phyloP scores from a whole-genome alignment of 2,797 vertebrate species.

The Neomorphus geoffroyi region DNA sequence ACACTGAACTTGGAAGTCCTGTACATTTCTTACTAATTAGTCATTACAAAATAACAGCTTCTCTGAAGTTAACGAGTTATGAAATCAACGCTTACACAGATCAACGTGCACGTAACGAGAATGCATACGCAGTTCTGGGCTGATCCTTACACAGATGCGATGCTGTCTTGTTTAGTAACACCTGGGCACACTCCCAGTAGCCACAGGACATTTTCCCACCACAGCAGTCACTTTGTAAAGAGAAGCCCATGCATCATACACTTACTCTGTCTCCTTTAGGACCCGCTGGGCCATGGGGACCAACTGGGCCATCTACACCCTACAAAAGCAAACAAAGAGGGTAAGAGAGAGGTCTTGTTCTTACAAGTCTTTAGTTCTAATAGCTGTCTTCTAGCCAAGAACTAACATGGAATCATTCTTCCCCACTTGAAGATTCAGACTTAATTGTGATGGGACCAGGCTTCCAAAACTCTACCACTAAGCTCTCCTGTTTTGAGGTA shows the following conservation, averaged over 20 bases:
- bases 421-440: not conserved
- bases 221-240: not conserved
- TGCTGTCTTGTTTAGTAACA: not conserved
- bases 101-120: not conserved
- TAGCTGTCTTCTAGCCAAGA: not conserved
- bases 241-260: not conserved
- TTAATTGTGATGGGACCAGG: not conserved
- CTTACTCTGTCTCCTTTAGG: constrained; percentile 98
- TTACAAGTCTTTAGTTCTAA: not conserved
- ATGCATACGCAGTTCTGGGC: rapidly evolving
- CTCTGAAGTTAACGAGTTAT: not conserved
- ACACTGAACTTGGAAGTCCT: not conserved
- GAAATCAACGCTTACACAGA: not conserved
- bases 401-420: constrained; percentile 29
- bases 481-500: not conserved
- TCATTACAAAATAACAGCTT: not conserved
- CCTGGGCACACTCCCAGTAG: not conserved
- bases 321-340: constrained; percentile 64
- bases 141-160: not conserved
- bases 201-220: not conserved
- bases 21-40: not conserved
- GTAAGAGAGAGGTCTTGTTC: constrained; percentile 4
- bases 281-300: constrained; percentile 93
- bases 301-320: constrained; percentile 91
- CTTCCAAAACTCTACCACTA: not conserved